Evolutionary conservation across 2,888 invertebrate genomes (phyloP), one percentile per base, ranked within the genome.

Genomic region (Hesperia comma): DNA sequence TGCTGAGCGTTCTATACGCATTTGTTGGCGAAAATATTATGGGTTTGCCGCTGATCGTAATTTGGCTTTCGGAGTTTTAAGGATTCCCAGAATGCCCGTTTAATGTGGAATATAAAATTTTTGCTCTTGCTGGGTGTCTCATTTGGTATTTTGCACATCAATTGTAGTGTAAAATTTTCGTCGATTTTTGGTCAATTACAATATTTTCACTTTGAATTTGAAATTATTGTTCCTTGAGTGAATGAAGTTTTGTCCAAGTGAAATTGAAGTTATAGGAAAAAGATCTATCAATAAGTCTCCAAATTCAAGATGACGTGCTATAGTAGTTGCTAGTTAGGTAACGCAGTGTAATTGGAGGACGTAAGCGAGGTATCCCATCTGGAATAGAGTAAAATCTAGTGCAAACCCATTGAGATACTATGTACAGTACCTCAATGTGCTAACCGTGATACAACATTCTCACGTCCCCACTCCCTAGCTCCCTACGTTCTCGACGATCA

Each of bases 381-480:
- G 3, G 2, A 26, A 26, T 26, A n/a, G 26, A 26, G 26, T 26
- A 26, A 26, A 41, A 14, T 14, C 14, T 14, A 41, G 40, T 2
- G 14, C 12, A 4, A 41, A 41, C n/a, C n/a, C n/a, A n/a, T n/a
- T n/a, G n/a, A n/a, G n/a, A n/a, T n/a, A n/a, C n/a, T n/a, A n/a
- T n/a, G n/a, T n/a, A n/a, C n/a, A n/a, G n/a, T n/a, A n/a, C n/a
- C 41, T 14, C n/a, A 14, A 15, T 43, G 0, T 15, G 43, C 15
- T 6, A 43, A 43, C 15, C 2, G 4, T 43, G 49, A 56, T 40
- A 19, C 6, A 37, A 6, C 40, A 14, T 37, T 37, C 8, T 40
- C 57, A 41, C 57, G 8, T 41, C 57, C 40, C 41, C 41, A 57
- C 4, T 41, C 57, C 40, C 41, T 57, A 57, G 37, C 26, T 4